phyloP scores from a whole-genome alignment of 2,888 invertebrate genomes.

The Pyrrhia umbra region DNA sequence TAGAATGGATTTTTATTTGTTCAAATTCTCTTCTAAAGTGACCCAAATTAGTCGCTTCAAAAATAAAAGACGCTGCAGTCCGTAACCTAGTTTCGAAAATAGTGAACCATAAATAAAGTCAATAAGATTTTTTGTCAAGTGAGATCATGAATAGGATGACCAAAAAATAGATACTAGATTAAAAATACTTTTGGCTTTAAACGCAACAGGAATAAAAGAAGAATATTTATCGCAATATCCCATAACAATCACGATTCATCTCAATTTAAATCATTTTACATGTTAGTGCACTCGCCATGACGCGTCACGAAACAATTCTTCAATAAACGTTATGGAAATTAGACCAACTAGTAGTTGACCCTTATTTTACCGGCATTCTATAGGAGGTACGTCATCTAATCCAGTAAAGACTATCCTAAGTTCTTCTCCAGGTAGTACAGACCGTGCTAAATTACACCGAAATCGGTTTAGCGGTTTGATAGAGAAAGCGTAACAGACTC shows the following conservation, averaged over 20 bases:
- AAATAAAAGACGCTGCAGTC: slow-evolving; percentile 52
- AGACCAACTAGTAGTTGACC: not conserved
- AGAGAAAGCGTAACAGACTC: not conserved
- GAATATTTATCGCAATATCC: not conserved
- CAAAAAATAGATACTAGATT: not conserved
- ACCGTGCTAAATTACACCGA: not conserved
- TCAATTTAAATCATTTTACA: slow-evolving; percentile 9
- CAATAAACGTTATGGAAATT: slow-evolving; percentile 19
- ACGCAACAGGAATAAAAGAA: too few relatives aligned
- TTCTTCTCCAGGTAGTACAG: not conserved
- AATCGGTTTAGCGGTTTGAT: not conserved
- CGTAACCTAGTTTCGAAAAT: slow-evolving; percentile 53
- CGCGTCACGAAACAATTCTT: not conserved
- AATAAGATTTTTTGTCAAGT: slow-evolving; percentile 19
- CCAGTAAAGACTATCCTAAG: not conserved
- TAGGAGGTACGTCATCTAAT: not conserved
- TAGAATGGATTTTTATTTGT: slow-evolving; percentile 30
- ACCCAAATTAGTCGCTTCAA: slow-evolving; percentile 42
- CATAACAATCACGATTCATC: slow-evolving; percentile 22
- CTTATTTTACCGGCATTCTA: not conserved
- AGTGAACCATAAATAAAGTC: slow-evolving; percentile 45
- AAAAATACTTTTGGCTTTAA: too few relatives aligned
- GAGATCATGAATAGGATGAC: slow-evolving; percentile 10
- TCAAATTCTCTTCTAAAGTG: slow-evolving; percentile 28
- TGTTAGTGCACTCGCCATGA: not conserved